These are phyloP conservation scores for Euborellia annulipes DNA, from an alignment of 1,140 invertebrate genomes.

Conservation along the genomic window DNA sequence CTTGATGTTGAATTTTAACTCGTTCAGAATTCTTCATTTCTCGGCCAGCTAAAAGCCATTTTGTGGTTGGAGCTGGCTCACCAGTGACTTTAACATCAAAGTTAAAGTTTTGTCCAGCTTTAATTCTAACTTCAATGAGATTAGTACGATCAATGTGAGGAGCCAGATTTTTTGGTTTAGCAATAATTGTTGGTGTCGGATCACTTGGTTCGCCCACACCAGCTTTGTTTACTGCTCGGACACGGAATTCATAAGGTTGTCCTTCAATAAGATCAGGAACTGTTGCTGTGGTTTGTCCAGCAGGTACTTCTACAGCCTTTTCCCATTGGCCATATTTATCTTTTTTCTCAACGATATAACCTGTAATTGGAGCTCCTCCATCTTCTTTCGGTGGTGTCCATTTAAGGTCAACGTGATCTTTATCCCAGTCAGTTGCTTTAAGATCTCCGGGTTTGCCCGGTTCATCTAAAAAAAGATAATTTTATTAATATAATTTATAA, in stretches of 20 bases:
- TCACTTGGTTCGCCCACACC: conserved; percentile 86
- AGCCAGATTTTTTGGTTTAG: conserved; percentile 72
- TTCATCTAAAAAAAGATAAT: conserved; percentile 43
- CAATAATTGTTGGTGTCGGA: conserved; percentile 71
- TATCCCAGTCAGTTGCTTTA: conserved; percentile 89
- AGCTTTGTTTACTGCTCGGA: conserved; percentile 79
- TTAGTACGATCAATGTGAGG: conserved; percentile 80
- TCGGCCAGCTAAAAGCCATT: conserved; percentile 62
- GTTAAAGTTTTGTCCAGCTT: conserved; percentile 73
- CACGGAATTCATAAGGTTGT: conserved; percentile 79
- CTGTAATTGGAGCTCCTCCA: conserved; percentile 73
- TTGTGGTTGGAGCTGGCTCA: conserved; percentile 77
- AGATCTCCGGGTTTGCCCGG: conserved; percentile 85
- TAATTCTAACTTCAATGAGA: conserved; percentile 67
- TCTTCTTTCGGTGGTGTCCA: conserved; percentile 69
- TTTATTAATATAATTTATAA: too few relatives aligned
- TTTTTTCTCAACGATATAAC: conserved; percentile 82
- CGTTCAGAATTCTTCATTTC: conserved; percentile 54
- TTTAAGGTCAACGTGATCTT: conserved; percentile 79
- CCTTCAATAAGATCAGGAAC: conserved; percentile 84
- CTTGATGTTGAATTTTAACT: conserved; percentile 59
- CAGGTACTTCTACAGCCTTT: conserved; percentile 69
- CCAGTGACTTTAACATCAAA: conserved; percentile 74
- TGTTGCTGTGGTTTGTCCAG: conserved; percentile 59
- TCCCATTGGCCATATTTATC: conserved; percentile 92